Percentiles rank a stretch among this genome's conserved stretches.
Evolutionary conservation across 1,140 invertebrate species (phyloP).

Genomic region (Homarus americanus): DNA sequence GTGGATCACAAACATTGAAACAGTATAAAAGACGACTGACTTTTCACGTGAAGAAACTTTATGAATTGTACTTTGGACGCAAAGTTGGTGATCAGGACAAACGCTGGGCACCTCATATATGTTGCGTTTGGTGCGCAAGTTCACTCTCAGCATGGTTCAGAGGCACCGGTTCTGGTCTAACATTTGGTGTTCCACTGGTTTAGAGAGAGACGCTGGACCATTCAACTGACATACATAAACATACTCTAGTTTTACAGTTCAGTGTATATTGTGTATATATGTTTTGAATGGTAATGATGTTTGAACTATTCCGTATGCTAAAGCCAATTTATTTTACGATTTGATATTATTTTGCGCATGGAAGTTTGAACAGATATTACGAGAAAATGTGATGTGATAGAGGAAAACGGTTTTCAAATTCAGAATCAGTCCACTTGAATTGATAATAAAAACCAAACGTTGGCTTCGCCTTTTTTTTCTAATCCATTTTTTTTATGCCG

Average conservation of each 20-base stretch:
- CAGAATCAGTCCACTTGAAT: constrained; percentile 1
- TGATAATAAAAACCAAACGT: not conserved
- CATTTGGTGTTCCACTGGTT: constrained; percentile 7
- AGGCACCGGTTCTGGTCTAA: not conserved
- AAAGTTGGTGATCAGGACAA: constrained; percentile 20
- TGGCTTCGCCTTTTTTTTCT: constrained; percentile 25
- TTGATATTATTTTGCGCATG: not conserved
- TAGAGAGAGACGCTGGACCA: constrained; percentile 12
- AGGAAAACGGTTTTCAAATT: constrained; percentile 15
- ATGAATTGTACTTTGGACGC: constrained; percentile 6
- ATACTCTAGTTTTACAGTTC: not conserved
- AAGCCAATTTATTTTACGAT: constrained; percentile 9
- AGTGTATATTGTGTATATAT: constrained; percentile 1
- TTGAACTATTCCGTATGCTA: not conserved
- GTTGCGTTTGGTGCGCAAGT: constrained; percentile 11
- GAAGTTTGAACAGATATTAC: constrained; percentile 21
- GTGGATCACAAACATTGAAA: not conserved
- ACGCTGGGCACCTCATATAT: not conserved
- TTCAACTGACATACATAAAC: constrained; percentile 21
- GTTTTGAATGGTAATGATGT: not conserved
- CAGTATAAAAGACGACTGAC: constrained; percentile 6
- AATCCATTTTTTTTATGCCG: too few species aligned
- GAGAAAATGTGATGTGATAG: constrained; percentile 37
- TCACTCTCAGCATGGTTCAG: not conserved
- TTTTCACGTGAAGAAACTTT: not conserved